Conservation (phyloP, 2,797 vertebrate species). For the Lepus oiostolus region DNA sequence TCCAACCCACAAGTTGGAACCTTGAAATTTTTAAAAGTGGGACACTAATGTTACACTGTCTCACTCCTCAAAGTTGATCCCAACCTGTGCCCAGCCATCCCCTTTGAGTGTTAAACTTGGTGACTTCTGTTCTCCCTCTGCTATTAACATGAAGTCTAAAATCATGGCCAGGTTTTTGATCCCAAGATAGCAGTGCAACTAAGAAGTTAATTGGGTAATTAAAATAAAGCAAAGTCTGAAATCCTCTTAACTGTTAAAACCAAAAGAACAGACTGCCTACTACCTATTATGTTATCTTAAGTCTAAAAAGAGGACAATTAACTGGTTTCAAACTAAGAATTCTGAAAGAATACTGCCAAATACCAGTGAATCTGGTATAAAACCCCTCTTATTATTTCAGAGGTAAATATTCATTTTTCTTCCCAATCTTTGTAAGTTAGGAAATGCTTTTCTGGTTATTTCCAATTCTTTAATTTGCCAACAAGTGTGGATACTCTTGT, state of each 20-base stretch:
- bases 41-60: constrained; percentile 14
- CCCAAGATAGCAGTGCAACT: constrained; percentile 68
- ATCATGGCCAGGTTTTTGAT: constrained; percentile 65
- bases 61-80: background rate
- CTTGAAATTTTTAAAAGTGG: constrained; percentile 32
- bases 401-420: constrained; percentile 42
- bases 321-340: constrained; percentile 60
- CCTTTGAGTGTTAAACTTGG: constrained; percentile 15
- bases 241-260: constrained; percentile 69
- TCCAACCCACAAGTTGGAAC: background rate
- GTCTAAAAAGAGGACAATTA: constrained; percentile 75
- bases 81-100: background rate
- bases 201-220: constrained; percentile 80
- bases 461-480: constrained; percentile 31
- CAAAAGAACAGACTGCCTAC: constrained; percentile 77
- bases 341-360: constrained; percentile 54
- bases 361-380: constrained; percentile 20
- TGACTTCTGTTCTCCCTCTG: constrained; percentile 35
- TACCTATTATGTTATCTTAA: constrained; percentile 74
- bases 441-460: constrained; percentile 17
- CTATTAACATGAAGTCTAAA: constrained; percentile 62
- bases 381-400: background rate
- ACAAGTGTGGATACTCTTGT: background rate
- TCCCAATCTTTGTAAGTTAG: constrained; percentile 33
- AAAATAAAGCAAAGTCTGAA: constrained; percentile 78